Percentiles rank a stretch among this genome's conserved stretches.
These are phyloP conservation scores for Philopedon plagiatum DNA, from an alignment of 2,888 invertebrate species.

Conservation along the genomic window DNA sequence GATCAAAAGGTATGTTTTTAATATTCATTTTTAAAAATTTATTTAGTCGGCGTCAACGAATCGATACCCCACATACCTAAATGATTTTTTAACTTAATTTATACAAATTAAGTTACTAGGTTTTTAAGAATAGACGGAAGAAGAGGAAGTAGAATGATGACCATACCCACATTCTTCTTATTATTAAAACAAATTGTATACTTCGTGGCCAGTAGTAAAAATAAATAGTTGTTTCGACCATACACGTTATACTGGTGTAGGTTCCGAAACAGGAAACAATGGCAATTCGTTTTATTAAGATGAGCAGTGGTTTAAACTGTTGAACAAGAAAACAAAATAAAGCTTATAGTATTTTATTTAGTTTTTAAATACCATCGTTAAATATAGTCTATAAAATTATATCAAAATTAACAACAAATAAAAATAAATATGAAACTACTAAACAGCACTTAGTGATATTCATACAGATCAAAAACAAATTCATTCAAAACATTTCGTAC, in stretches of 20 bases:
- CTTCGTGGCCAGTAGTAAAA: slow-evolving; percentile 57
- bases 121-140: too few species aligned
- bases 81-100: too few species aligned
- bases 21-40: too few species aligned
- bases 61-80: too few species aligned
- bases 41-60: too few species aligned
- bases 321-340: slow-evolving; percentile 19
- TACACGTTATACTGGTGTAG: slow-evolving; percentile 62
- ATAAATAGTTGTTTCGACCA: slow-evolving; percentile 59
- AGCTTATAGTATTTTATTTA: slow-evolving; percentile 13
- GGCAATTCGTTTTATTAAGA: slow-evolving; percentile 31
- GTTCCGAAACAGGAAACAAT: slow-evolving; percentile 61
- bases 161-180: too few species aligned
- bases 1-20: too few species aligned
- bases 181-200: slow-evolving; percentile 11
- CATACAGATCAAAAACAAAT: too few species aligned
- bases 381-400: slow-evolving; percentile 2
- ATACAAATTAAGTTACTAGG: too few species aligned
- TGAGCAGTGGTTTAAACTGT: slow-evolving; percentile 20
- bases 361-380: not conserved
- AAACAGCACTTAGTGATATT: not conserved
- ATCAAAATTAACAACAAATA: not conserved
- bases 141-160: too few species aligned
- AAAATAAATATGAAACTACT: not conserved
- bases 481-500: too few species aligned